These are phyloP conservation scores for Tympanuchus pallidicinctus DNA, from an alignment of 2,113 vertebrate genomes.

Conservation along the genomic window DNA sequence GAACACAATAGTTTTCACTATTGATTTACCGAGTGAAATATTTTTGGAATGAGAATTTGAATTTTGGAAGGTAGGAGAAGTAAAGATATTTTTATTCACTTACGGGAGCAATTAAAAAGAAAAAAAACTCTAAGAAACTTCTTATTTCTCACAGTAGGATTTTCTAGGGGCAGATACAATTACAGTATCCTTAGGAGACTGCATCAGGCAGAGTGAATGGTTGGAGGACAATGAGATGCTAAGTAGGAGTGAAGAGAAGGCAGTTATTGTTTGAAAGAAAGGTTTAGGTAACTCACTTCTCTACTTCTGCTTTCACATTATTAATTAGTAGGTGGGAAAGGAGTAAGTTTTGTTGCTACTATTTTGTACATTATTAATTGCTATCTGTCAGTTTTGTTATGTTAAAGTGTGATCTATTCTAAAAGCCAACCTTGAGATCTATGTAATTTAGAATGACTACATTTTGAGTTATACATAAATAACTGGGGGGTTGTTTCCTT, in stretches of 20 bases:
- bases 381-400: neutral
- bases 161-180: neutral
- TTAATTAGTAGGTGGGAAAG: neutral
- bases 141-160: neutral
- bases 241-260: neutral
- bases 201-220: neutral
- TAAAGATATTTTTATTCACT: neutral
- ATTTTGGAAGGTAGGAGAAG: neutral
- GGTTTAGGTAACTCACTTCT: neutral
- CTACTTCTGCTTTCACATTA: neutral
- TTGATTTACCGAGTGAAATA: slow-evolving; percentile 3
- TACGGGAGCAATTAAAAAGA: neutral
- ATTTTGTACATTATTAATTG: neutral
- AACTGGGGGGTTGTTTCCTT: neutral
- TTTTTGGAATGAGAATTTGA: neutral
- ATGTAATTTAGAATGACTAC: neutral
- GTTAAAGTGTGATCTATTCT: neutral
- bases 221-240: neutral
- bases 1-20: neutral
- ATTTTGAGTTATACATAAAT: neutral
- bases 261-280: neutral
- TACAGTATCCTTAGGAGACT: neutral
- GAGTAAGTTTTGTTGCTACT: neutral
- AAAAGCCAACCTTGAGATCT: neutral
- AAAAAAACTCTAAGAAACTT: neutral